Evolutionary conservation across 2,113 vertebrate species (phyloP).

Genomic region (Sebastes fasciatus): DNA sequence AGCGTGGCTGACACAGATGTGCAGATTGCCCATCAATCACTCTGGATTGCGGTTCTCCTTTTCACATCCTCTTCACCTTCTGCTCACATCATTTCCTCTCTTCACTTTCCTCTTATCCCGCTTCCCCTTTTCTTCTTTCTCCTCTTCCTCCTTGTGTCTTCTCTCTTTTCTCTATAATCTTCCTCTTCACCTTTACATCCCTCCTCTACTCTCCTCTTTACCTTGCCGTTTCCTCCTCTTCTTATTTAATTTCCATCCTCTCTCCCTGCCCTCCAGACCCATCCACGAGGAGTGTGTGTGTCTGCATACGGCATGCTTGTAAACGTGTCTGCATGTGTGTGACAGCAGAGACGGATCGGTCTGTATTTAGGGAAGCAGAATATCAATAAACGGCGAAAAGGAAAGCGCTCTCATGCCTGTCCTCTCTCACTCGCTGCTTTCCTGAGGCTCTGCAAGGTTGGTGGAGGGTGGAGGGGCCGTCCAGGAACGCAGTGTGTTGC

Average conservation of each 20-base stretch:
- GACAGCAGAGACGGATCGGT: slow-evolving; percentile 71
- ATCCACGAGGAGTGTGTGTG: slow-evolving; percentile 6
- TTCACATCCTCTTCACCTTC: slow-evolving; percentile 49
- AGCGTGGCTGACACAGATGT: slow-evolving; percentile 47
- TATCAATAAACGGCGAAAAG: slow-evolving; percentile 75
- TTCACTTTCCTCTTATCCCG: neutral
- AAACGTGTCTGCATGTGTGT: slow-evolving; percentile 26
- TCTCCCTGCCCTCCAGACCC: neutral
- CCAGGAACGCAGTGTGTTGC: slow-evolving; percentile 35
- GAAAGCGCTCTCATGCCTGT: slow-evolving; percentile 38
- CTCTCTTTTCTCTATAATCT: neutral
- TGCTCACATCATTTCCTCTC: slow-evolving; percentile 26
- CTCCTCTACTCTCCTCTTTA: neutral
- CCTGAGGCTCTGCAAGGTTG: slow-evolving; percentile 12
- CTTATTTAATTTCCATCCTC: neutral
- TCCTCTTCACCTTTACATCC: slow-evolving; percentile 16
- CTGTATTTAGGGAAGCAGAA: slow-evolving; percentile 76
- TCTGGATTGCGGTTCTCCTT: slow-evolving; percentile 22
- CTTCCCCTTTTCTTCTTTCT: neutral
- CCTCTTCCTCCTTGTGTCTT: neutral
- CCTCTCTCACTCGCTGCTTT: slow-evolving; percentile 3
- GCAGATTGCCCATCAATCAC: slow-evolving; percentile 69
- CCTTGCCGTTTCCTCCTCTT: neutral
- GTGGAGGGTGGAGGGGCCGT: slow-evolving; percentile 31
- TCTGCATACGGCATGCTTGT: neutral